Percentiles rank a stretch among this genome's conserved stretches.
phyloP scores from a whole-genome alignment of 1,140 invertebrate species.

The Cotesia glomerata region DNA sequence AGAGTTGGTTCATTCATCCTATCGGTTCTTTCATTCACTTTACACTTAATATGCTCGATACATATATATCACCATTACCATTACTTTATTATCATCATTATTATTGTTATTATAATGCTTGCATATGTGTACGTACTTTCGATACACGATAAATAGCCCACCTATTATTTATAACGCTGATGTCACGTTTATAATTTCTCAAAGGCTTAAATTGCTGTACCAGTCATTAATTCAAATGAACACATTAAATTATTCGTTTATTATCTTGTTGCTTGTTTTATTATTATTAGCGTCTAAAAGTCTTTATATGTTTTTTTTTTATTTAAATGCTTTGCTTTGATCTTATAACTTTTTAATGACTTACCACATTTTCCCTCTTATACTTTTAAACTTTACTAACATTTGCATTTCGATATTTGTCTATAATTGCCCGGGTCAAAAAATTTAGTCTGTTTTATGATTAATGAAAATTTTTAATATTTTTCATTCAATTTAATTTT shows the following conservation, averaged over 20 bases:
- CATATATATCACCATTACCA: too few species aligned
- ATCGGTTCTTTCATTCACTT: conserved; percentile 43
- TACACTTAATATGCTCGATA: conserved; percentile 34
- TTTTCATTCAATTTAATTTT: too few species aligned
- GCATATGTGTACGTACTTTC: conserved; percentile 31
- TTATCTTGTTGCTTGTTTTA: too few species aligned
- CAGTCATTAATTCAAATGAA: not conserved
- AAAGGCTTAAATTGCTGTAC: not conserved
- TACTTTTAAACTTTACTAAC: too few species aligned
- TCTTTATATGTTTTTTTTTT: conserved; percentile 5
- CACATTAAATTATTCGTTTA: not conserved
- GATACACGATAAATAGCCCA: conserved; percentile 34
- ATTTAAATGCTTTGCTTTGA: not conserved
- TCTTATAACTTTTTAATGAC: not conserved
- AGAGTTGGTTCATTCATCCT: conserved; percentile 42
- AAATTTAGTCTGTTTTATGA: too few species aligned
- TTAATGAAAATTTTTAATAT: too few species aligned
- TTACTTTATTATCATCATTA: not conserved
- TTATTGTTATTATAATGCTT: conserved; percentile 29
- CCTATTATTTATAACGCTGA: conserved; percentile 18
- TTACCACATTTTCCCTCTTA: too few species aligned
- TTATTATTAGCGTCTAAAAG: not conserved
- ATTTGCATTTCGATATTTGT: too few species aligned
- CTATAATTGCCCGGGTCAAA: too few species aligned
- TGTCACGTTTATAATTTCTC: not conserved